phyloP scores from a whole-genome alignment of 2,888 invertebrate genomes.

The Coleophora deauratella region DNA sequence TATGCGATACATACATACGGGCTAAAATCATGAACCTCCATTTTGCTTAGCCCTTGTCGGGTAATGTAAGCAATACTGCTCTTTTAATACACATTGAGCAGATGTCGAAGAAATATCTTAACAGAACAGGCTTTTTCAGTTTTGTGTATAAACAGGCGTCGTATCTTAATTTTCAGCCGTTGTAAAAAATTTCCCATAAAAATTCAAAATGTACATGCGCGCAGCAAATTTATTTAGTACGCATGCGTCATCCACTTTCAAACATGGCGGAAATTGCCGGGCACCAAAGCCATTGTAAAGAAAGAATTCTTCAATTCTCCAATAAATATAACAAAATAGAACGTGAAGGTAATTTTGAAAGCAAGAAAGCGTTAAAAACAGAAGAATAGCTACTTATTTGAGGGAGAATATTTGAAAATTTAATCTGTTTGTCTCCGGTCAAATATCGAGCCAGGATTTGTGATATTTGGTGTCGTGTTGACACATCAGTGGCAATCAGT shows the following conservation, averaged over 20 bases:
- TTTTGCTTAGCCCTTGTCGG: too few relatives aligned
- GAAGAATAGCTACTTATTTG: constrained; percentile 5
- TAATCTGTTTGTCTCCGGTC: constrained; percentile 1
- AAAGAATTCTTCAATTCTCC: constrained; percentile 30
- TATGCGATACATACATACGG: too few relatives aligned
- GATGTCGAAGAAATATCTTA: too few relatives aligned
- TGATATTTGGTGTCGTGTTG: constrained; percentile 31
- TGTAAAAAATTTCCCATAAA: constrained; percentile 4
- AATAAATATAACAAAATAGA: constrained; percentile 16
- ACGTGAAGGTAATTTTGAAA: constrained; percentile 2
- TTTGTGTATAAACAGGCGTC: too few relatives aligned
- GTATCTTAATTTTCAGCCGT: too few relatives aligned
- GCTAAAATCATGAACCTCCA: too few relatives aligned
- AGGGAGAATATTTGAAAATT: constrained; percentile 3
- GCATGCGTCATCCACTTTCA: constrained; percentile 35
- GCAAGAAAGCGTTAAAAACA: constrained; percentile 10
- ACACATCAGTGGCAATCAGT: constrained; percentile 40
- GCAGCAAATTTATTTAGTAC: constrained; percentile 15
- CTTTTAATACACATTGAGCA: too few relatives aligned
- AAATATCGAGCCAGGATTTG: too few relatives aligned
- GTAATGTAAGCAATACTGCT: too few relatives aligned
- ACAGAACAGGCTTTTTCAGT: too few relatives aligned
- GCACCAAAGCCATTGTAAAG: constrained; percentile 32
- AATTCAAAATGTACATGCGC: constrained; percentile 42
- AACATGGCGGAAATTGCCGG: constrained; percentile 45